These are phyloP conservation scores for Peromyscus leucopus DNA, from an alignment of 2,113 vertebrate genomes.

Conservation along the genomic window DNA sequence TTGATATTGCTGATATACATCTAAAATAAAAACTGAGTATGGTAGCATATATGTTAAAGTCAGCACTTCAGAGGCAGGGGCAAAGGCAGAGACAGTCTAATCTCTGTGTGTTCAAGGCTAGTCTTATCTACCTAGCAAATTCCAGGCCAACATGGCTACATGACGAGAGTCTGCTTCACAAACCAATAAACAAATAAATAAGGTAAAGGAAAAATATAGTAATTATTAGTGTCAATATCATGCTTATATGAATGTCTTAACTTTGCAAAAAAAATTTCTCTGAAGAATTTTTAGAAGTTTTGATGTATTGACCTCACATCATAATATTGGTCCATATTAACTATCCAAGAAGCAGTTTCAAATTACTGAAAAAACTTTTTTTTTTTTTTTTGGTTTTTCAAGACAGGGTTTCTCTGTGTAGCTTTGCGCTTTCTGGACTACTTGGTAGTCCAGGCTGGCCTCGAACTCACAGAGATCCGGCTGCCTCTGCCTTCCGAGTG, in stretches of 20 bases:
- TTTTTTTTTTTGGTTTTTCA: neutral
- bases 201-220: neutral
- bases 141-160: neutral
- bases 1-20: constrained; percentile 24
- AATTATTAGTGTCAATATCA: neutral
- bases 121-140: neutral
- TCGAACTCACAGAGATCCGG: too few relatives aligned
- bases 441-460: too few relatives aligned
- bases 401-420: too few relatives aligned
- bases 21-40: constrained; percentile 18
- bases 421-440: too few relatives aligned
- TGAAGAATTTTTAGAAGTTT: constrained; percentile 40
- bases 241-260: neutral
- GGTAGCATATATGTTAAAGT: neutral
- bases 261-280: constrained; percentile 35
- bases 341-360: neutral
- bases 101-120: neutral
- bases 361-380: neutral
- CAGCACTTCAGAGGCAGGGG: neutral
- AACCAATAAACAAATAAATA: neutral
- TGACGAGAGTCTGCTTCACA: neutral
- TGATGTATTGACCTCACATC: neutral
- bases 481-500: too few relatives aligned
- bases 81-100: neutral
- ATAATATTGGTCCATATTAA: neutral